These are phyloP conservation scores for Bujurquina vittata DNA, from an alignment of 2,113 vertebrate genomes.

Conservation along the genomic window DNA sequence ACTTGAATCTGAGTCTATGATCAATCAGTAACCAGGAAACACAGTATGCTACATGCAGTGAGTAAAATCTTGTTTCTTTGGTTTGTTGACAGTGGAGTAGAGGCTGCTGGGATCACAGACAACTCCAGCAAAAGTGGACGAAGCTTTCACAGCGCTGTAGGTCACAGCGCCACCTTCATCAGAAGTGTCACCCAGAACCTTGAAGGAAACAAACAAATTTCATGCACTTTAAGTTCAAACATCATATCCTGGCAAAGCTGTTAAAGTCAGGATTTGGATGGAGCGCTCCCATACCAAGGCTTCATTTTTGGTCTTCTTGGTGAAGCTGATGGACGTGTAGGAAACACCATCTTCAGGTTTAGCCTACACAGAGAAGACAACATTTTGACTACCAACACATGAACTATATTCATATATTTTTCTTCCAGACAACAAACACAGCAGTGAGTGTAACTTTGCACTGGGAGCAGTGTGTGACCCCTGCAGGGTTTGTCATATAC, in stretches of 20 bases:
- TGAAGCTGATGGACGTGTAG: background rate
- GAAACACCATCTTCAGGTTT: background rate
- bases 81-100: background rate
- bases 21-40: background rate
- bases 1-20: background rate
- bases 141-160: background rate
- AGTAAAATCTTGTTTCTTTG: background rate
- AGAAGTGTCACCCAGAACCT: background rate
- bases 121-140: background rate
- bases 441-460: background rate
- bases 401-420: background rate
- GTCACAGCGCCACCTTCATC: background rate
- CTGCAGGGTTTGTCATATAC: background rate
- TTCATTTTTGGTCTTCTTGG: background rate
- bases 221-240: background rate
- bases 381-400: too few species aligned
- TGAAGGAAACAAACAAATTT: background rate
- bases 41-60: background rate
- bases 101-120: background rate
- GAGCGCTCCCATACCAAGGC: background rate
- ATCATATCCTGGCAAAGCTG: background rate
- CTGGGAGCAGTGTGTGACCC: background rate
- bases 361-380: background rate
- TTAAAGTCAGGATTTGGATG: background rate
- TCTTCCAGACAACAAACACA: background rate